A percentile compares a stretch with the other conserved stretches of the same genome.
These are phyloP conservation scores for Chiloscyllium punctatum DNA, from an alignment of 2,797 vertebrate genomes.

Conservation along the genomic window DNA sequence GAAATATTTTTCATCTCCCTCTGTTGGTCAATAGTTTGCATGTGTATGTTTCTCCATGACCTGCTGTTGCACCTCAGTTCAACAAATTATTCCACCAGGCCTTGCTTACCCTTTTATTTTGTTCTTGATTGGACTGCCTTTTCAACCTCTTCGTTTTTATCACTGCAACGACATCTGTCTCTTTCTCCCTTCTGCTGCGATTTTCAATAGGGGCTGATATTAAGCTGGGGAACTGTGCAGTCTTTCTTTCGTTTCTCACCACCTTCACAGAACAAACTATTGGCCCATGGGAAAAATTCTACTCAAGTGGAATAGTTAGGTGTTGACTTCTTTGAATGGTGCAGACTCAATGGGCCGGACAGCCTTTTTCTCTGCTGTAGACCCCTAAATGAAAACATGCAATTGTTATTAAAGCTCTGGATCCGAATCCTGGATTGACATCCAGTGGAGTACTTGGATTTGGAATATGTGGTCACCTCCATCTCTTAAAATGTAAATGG, in stretches of 20 bases:
- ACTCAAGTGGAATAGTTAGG: not conserved
- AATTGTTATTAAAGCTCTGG: not conserved
- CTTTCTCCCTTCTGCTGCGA: not conserved
- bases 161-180: not conserved
- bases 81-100: not conserved
- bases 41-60: not conserved
- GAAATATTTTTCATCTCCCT: not conserved
- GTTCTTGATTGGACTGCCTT: not conserved
- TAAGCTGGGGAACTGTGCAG: not conserved
- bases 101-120: not conserved
- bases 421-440: not conserved
- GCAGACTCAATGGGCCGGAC: no score
- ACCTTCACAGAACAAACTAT: not conserved
- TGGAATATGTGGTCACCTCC: not conserved
- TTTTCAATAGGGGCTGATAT: not conserved
- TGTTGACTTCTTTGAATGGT: no score
- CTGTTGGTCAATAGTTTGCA: not conserved
- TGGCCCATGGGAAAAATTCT: not conserved
- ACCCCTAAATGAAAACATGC: not conserved
- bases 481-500: not conserved
- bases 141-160: not conserved
- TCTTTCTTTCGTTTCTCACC: not conserved
- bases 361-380: no score
- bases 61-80: not conserved
- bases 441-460: not conserved